Base-by-base conservation (phyloP, 2,797 vertebrate genomes). In the Rhinichthys osculus region DNA sequence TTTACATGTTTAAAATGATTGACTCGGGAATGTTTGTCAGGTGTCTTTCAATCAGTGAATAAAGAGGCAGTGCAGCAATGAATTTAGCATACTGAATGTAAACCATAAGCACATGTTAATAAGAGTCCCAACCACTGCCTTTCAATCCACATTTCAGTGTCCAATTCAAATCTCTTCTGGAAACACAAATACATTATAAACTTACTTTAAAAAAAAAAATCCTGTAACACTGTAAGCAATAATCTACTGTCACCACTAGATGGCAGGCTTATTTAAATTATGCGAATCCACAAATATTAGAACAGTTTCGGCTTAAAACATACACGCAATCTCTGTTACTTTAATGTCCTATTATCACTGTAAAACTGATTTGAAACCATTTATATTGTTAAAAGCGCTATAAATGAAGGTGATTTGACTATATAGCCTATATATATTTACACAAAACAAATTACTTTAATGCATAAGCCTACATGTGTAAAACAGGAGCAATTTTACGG, bases 191-290 rank as follows among this genome's bases (percentile, higher is more conserved):
- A 33, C 40, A 23, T 9, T 17, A 10, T 54, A 50, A 8, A 69
- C 62, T 33, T 33, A 8, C 62, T 13, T 13, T 1, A 2, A 21
- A 3, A 3, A 21, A 17, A 33, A 5, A 9, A 7, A 7, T 40
- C 23, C 35, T 38, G 73, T 66, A 67, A 67, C 44, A 42, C 11
- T 44, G 13, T 44, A 44, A 47, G 13, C 47, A 47, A 8, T 66
- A 38, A 7, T 78, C 11, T 16, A 50, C 14, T 50, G 10, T 62
- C 76, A 72, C 23, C 83, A 79, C 76, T 47, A 85, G 83, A 79
- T 70, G 40, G 5, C 76, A 79, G 40, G 13, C 47, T 54, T 33
- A 74, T 47, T 44, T 59, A n/a, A 83, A n/a, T 76, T 27, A 76
- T 64, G 21, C 16, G 9, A 16, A 17, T 47, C 16, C 10, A 33